A percentile compares a stretch with the other conserved stretches of the same genome.
These are phyloP conservation scores for Neodontobutis hainanensis DNA, from an alignment of 2,113 vertebrate genomes.

Conservation along the genomic window DNA sequence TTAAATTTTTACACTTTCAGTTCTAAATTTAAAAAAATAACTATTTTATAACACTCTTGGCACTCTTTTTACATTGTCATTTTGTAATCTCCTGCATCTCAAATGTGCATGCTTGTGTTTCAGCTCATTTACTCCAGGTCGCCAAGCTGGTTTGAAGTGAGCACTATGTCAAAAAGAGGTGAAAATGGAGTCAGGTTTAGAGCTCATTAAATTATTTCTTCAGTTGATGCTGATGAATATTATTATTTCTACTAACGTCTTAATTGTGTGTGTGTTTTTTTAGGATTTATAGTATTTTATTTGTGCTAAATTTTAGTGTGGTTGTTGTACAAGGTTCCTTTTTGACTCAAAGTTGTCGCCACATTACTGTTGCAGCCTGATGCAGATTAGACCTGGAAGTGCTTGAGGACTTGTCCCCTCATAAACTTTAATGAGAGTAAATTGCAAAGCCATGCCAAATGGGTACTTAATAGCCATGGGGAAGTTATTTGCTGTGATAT, in stretches of 20 bases:
- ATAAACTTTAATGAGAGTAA: slow-evolving; percentile 53
- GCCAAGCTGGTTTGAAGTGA: slow-evolving; percentile 30
- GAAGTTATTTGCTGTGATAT: slow-evolving; percentile 66
- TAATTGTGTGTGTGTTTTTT: no score
- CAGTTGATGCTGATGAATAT: no score
- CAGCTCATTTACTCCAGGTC: slow-evolving; percentile 21
- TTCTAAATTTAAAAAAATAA: not conserved
- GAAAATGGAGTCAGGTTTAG: slow-evolving; percentile 46
- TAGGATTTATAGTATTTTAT: no score
- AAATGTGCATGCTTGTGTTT: slow-evolving; percentile 18
- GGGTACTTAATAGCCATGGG: slow-evolving; percentile 38
- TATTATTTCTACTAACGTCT: slow-evolving; percentile 29
- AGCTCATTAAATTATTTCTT: not conserved
- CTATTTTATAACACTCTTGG: no score
- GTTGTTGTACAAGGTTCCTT: slow-evolving; percentile 11
- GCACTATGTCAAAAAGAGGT: slow-evolving; percentile 26
- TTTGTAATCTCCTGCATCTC: slow-evolving; percentile 1
- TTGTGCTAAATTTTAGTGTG: not conserved
- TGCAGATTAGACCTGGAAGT: slow-evolving; percentile 43
- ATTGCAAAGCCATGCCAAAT: slow-evolving; percentile 54
- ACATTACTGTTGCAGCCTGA: slow-evolving; percentile 17
- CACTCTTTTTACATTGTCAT: not conserved
- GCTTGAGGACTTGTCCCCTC: slow-evolving; percentile 40
- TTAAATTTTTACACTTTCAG: not conserved
- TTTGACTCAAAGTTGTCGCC: slow-evolving; percentile 20